Evolutionary conservation across 1,140 invertebrate genomes (phyloP).

Genomic region (Ceratina australensis): DNA sequence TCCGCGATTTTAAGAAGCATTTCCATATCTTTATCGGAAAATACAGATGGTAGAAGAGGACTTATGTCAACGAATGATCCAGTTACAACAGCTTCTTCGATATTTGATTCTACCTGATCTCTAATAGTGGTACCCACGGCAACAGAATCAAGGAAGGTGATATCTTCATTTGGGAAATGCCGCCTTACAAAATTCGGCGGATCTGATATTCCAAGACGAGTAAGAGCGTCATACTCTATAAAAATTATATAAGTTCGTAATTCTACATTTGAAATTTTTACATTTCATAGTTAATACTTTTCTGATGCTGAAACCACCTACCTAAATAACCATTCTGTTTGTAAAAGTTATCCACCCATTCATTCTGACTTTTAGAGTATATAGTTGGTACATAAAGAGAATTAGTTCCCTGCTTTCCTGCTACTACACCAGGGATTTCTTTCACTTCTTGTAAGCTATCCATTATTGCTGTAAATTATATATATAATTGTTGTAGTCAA

Average conservation of each 20-base stretch:
- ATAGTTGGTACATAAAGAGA: constrained; percentile 93
- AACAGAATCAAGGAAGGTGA: constrained; percentile 88
- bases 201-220: constrained; percentile 93
- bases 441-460: constrained; percentile 85
- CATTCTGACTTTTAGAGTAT: constrained; percentile 91
- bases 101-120: constrained; percentile 89
- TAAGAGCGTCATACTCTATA: constrained; percentile 93
- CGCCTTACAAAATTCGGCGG: constrained; percentile 90
- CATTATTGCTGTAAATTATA: constrained; percentile 80
- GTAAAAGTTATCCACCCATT: constrained; percentile 96
- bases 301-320: constrained; percentile 65
- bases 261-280: background rate
- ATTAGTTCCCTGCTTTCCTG: constrained; percentile 86
- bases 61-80: constrained; percentile 90
- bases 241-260: constrained; percentile 16
- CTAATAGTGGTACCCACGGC: constrained; percentile 87
- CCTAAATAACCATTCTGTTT: constrained; percentile 96
- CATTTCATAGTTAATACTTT: too few relatives aligned
- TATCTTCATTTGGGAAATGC: constrained; percentile 86
- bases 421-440: constrained; percentile 87
- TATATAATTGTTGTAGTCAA: constrained; percentile 22
- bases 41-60: constrained; percentile 88
- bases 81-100: constrained; percentile 90
- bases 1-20: constrained; percentile 85
- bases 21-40: constrained; percentile 87